Evolutionary conservation across 2,797 vertebrate genomes (phyloP), one percentile per base, ranked within the genome.

Genomic region (Lacerta agilis): DNA sequence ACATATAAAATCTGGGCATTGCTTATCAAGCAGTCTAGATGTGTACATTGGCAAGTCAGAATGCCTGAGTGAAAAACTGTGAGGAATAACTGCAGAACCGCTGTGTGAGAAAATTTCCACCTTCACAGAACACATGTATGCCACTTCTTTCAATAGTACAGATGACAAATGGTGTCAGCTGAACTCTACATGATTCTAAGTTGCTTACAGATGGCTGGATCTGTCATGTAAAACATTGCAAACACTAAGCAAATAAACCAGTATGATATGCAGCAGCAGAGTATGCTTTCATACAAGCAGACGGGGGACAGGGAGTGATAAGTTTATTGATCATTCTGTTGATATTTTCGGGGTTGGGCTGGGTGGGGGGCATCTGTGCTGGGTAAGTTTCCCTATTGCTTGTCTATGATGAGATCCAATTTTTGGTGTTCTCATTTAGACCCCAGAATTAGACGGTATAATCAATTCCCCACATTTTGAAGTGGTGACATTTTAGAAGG

Each of bases 151-250:
- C 71, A 81, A 83, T 72, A 87, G 90, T 77, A 82, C 33, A 92
- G 83, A 86, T 93, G 88, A 93, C 82, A 90, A 88, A 87, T 11
- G 72, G n/a, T 64, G 71, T 86, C 90, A 94, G 88, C 76, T 93
- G 89, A 95, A 90, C 91, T 95, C 91, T 87, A 58, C 58, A 72
- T 76, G 88, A 92, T 25, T 92, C 27, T 87, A 89, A 93, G 89
- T 38, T 89, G 73, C 91, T 94, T 90, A 92, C 83, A 92, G 90
- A 90, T 83, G n/a, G 58, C 66, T 93, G 33, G 41, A 8, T 71
- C 29, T 83, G 8, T 64, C 33, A 80, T 82, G 33, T 75, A 88
- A 27, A 86, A 77, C 49, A 36, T 17, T 72, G 0, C n/a, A 33
- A 81, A 15, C 49, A 49, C 84, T 86, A 49, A 85, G 79, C 15